Conservation (phyloP, 2,113 vertebrate genomes). For the Callopanchax toddi region DNA sequence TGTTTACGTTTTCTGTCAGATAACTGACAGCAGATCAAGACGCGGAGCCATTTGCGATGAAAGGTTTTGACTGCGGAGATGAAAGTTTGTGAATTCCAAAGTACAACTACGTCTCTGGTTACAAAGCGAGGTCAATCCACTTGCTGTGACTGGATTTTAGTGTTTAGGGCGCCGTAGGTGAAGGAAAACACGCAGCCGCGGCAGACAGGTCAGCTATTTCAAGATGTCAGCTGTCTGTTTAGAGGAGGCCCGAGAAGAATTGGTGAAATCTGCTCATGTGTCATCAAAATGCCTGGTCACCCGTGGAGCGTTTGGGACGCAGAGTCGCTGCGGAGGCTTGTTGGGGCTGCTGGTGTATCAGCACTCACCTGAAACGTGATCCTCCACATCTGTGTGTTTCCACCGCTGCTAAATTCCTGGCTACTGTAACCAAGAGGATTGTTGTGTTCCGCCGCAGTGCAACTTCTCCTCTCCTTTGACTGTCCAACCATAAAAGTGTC, state of each 20-base stretch:
- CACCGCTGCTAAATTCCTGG: conserved; percentile 63
- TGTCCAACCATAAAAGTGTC: conserved; percentile 80
- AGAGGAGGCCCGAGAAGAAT: neutral
- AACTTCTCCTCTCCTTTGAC: conserved; percentile 66
- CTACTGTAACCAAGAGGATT: conserved; percentile 79
- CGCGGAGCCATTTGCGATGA: conserved; percentile 68
- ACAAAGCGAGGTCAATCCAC: conserved; percentile 83
- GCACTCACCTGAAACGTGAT: conserved; percentile 76
- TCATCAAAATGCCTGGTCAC: conserved; percentile 38
- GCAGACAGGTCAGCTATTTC: conserved; percentile 48
- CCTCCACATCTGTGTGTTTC: conserved; percentile 75
- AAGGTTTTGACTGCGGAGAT: conserved; percentile 79
- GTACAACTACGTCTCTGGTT: conserved; percentile 75
- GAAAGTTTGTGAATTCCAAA: conserved; percentile 82
- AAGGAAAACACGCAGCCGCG: conserved; percentile 51
- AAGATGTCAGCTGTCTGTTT: conserved; percentile 56
- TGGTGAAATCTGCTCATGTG: conserved; percentile 33
- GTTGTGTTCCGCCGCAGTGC: conserved; percentile 71
- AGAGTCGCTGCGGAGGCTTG: conserved; percentile 68
- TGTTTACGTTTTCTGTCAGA: conserved; percentile 67
- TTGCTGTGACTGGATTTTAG: conserved; percentile 74
- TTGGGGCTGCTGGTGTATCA: conserved; percentile 47
- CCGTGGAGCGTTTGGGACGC: conserved; percentile 42
- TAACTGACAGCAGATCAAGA: conserved; percentile 72
- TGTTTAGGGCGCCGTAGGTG: conserved; percentile 49